Evolutionary conservation across 2,113 vertebrate species (phyloP).

Genomic region (Aegotheles bennettii): DNA sequence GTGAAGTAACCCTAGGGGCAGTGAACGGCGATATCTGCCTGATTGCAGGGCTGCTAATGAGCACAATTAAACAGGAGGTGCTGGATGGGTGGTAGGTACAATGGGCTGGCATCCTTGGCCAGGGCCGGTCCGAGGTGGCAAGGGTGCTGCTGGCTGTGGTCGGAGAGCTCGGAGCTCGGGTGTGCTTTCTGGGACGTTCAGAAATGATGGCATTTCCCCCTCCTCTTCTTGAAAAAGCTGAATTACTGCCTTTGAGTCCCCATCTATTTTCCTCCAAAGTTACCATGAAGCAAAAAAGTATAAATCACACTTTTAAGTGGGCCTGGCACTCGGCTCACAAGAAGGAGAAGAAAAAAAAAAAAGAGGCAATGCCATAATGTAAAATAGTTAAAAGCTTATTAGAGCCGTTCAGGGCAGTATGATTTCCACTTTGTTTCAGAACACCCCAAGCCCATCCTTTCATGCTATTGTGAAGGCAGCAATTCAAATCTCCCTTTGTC

Average conservation of each 20-base stretch:
- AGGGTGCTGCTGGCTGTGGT: neutral
- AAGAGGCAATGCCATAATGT: slow-evolving; percentile 77
- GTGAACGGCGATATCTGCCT: neutral
- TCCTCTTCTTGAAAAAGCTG: slow-evolving; percentile 67
- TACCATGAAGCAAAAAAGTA: slow-evolving; percentile 85
- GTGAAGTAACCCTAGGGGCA: neutral
- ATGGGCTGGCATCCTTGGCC: neutral
- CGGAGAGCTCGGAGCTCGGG: neutral
- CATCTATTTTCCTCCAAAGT: slow-evolving; percentile 75
- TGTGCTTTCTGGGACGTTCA: slow-evolving; percentile 17
- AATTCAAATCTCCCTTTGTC: slow-evolving; percentile 94
- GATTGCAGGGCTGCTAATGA: neutral
- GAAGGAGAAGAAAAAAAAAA: neutral
- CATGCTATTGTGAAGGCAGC: slow-evolving; percentile 93
- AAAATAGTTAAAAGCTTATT: slow-evolving; percentile 97
- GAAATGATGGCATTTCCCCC: slow-evolving; percentile 67
- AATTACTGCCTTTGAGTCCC: slow-evolving; percentile 77
- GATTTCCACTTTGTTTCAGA: slow-evolving; percentile 93
- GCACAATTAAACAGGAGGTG: neutral
- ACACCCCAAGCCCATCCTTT: slow-evolving; percentile 91
- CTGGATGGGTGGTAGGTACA: neutral
- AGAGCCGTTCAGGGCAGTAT: slow-evolving; percentile 88
- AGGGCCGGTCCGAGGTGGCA: neutral
- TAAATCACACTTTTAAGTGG: slow-evolving; percentile 90
- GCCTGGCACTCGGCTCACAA: slow-evolving; percentile 74